phyloP scores from a whole-genome alignment of 2,113 vertebrate genomes.

The Taxidea taxus region DNA sequence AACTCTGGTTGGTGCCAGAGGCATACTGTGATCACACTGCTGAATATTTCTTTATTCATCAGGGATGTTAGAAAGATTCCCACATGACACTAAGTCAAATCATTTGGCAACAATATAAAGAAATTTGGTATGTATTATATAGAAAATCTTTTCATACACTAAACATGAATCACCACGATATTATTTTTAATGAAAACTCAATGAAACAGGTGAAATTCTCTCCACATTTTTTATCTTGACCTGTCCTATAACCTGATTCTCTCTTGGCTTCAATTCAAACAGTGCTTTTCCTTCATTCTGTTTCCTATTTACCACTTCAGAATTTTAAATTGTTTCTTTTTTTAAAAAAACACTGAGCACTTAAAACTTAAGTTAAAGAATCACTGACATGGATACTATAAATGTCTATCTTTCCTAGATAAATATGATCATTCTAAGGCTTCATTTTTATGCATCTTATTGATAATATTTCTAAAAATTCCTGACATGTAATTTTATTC shows the following conservation, averaged over 20 bases:
- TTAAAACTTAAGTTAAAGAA: constrained; percentile 29
- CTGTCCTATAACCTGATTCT: background rate
- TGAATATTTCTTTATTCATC: constrained; percentile 46
- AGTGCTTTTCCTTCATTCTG: background rate
- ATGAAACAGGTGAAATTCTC: background rate
- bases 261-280: constrained; percentile 19
- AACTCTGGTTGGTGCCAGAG: background rate
- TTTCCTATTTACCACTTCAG: background rate
- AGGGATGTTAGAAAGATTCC: background rate
- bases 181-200: constrained; percentile 15
- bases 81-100: background rate
- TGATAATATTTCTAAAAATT: background rate
- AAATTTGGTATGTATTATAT: background rate
- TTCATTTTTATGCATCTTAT: background rate
- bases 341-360: background rate
- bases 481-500: background rate
- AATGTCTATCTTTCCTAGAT: constrained; percentile 6
- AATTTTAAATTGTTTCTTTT: background rate
- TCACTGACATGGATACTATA: background rate
- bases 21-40: constrained; percentile 46
- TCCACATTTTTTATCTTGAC: background rate
- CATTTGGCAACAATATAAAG: constrained; percentile 44
- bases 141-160: background rate
- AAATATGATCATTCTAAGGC: background rate
- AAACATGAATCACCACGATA: background rate